Evolutionary conservation across 1,140 invertebrate genomes (phyloP).

Genomic region (Colletes gigas): DNA sequence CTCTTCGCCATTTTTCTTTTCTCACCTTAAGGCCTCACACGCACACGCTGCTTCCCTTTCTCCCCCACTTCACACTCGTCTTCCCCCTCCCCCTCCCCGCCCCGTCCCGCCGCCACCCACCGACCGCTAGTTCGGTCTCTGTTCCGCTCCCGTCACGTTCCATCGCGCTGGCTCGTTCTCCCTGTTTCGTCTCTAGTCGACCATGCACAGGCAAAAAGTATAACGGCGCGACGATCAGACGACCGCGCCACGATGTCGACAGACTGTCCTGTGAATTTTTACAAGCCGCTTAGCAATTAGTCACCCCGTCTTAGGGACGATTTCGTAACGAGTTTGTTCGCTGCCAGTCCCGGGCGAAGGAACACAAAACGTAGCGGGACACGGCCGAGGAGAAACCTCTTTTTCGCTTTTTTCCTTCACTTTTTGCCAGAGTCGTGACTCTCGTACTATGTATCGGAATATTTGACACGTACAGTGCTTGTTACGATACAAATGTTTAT

Average conservation of each 20-base stretch:
- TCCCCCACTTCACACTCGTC: not conserved
- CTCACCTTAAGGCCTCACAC: constrained; percentile 52
- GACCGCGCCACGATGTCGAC: constrained; percentile 44
- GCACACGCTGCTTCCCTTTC: constrained; percentile 4
- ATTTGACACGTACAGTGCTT: too few relatives aligned
- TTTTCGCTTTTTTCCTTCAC: not conserved
- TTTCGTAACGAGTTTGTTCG: constrained; percentile 46
- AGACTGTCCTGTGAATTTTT: constrained; percentile 50
- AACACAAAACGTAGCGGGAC: not conserved
- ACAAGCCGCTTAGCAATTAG: constrained; percentile 54
- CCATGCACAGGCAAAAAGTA: constrained; percentile 41
- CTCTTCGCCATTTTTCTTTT: constrained; percentile 65
- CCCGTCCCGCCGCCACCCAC: not conserved
- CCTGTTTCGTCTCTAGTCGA: constrained; percentile 23
- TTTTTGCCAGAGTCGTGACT: too few relatives aligned
- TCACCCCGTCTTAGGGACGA: constrained; percentile 52
- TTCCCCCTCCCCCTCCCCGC: not conserved
- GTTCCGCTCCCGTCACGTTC: not conserved
- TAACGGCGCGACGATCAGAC: constrained; percentile 35
- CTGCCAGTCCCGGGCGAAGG: not conserved
- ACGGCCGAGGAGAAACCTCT: not conserved
- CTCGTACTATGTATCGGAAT: too few relatives aligned
- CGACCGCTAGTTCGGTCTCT: not conserved
- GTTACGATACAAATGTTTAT: too few relatives aligned
- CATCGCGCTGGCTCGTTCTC: not conserved